A percentile compares a stretch with the other conserved stretches of the same genome.
phyloP scores from a whole-genome alignment of 2,888 invertebrate species.

The Andrena flavipes region DNA sequence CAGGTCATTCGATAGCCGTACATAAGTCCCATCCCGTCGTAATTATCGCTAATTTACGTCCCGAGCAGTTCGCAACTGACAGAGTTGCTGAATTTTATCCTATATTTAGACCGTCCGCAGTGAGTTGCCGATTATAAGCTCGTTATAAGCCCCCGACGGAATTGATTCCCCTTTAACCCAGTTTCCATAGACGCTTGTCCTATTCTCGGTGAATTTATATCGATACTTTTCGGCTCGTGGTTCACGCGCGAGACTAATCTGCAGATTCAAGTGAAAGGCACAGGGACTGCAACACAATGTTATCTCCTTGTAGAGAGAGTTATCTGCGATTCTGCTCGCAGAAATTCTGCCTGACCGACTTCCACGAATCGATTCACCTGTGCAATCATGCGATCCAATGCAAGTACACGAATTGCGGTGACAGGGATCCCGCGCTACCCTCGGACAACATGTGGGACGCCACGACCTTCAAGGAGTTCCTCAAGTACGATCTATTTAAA shows the following conservation, averaged over 20 bases:
- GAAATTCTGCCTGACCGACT: constrained; percentile 93
- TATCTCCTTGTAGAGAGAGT: constrained; percentile 89
- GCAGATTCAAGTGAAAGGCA: neutral
- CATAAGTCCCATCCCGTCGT: constrained; percentile 22
- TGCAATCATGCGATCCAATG: constrained; percentile 97
- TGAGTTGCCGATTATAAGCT: constrained; percentile 41
- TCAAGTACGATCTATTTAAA: constrained; percentile 74
- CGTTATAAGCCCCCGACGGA: constrained; percentile 30
- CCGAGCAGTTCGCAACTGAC: constrained; percentile 2
- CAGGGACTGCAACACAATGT: neutral
- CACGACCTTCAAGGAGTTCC: constrained; percentile 89
- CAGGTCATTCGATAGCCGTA: constrained; percentile 41
- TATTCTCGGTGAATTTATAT: constrained; percentile 8
- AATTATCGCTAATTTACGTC: constrained; percentile 53
- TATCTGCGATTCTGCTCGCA: constrained; percentile 97
- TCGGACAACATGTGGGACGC: constrained; percentile 98
- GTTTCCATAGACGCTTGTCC: constrained; percentile 60
- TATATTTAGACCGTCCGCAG: constrained; percentile 45
- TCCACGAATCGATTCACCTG: constrained; percentile 96
- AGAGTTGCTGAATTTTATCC: constrained; percentile 1
- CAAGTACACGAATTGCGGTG: constrained; percentile 91
- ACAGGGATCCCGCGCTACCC: constrained; percentile 92
- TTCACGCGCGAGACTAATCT: neutral
- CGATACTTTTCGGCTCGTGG: neutral
- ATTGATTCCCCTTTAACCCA: constrained; percentile 72